Conservation (phyloP, 30 jellyfish, hydroid and myxozoan genomes). For the Turritopsis dohrnii region DNA sequence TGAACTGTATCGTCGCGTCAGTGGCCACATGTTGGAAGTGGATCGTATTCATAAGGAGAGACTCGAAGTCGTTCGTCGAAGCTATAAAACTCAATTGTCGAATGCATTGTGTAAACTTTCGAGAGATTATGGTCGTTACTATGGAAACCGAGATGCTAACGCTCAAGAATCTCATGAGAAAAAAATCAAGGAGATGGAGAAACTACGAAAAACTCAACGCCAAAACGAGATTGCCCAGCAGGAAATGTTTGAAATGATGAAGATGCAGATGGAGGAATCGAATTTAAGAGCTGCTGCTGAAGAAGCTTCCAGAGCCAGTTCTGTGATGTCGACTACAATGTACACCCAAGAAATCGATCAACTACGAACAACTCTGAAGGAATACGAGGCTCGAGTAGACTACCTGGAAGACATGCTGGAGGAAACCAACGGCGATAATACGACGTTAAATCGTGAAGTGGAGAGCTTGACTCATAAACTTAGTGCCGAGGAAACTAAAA, state of each 20-base stretch:
- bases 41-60: conserved; percentile 70
- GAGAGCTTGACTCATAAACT: conserved; percentile 3
- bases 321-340: conserved; percentile 5
- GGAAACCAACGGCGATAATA: conserved; percentile 46
- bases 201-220: conserved; percentile 37
- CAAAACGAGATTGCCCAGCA: conserved; percentile 55
- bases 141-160: conserved; percentile 40
- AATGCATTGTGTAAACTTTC: conserved; percentile 79
- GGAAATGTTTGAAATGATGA: conserved; percentile 69
- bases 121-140: conserved; percentile 56
- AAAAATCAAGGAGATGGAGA: conserved; percentile 39
- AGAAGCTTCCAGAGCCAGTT: conserved; percentile 18
- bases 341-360: conserved; percentile 57
- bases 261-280: conserved; percentile 50
- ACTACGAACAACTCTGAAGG: conserved; percentile 49
- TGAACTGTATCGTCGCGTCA: conserved; percentile 69
- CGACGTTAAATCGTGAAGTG: conserved; percentile 17
- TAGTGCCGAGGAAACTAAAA: conserved; percentile 19
- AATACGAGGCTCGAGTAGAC: conserved; percentile 51
- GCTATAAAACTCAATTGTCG: conserved; percentile 84
- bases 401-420: conserved; percentile 51
- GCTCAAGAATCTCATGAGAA: conserved; percentile 34
- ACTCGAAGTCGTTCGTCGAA: conserved; percentile 59
- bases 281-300: conserved; percentile 35
- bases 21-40: conserved; percentile 54